phyloP scores from a whole-genome alignment of 2,888 invertebrate genomes.

The Pilophorus perplexus region DNA sequence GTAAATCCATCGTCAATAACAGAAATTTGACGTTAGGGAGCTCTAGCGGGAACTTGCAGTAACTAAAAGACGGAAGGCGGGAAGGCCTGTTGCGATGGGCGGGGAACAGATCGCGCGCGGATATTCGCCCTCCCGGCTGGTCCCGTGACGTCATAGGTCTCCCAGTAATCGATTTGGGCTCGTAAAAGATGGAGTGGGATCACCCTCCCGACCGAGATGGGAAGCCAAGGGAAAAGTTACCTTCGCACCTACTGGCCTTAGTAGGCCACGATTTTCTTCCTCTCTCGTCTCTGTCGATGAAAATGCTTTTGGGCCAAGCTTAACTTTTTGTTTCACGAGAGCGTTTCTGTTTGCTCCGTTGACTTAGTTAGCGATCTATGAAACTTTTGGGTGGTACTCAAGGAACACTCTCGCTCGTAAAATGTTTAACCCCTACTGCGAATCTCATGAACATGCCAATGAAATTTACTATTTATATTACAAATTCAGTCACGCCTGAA shows the following conservation, averaged over 20 bases:
- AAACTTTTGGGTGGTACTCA: too few species aligned
- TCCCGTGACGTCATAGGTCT: constrained; percentile 24
- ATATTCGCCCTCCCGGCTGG: neutral
- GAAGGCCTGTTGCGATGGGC: neutral
- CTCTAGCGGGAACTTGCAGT: neutral
- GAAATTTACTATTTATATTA: too few species aligned
- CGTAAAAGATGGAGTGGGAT: constrained; percentile 16
- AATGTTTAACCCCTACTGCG: too few species aligned
- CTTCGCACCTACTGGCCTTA: neutral
- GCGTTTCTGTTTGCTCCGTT: too few species aligned
- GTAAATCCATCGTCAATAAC: constrained; percentile 22
- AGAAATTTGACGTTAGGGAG: neutral
- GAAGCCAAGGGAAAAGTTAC: neutral
- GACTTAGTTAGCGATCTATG: too few species aligned
- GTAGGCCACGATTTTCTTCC: too few species aligned
- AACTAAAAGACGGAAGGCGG: neutral
- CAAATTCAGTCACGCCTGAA: too few species aligned
- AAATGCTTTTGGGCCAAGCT: too few species aligned
- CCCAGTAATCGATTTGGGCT: constrained; percentile 17
- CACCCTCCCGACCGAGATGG: neutral
- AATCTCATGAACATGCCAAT: too few species aligned
- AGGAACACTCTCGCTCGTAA: too few species aligned
- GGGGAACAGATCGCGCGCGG: neutral
- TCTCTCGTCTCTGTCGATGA: too few species aligned
- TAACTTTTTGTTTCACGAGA: too few species aligned